phyloP scores from a whole-genome alignment of 1,140 invertebrate species.

The Aphelenchoides avenae region DNA sequence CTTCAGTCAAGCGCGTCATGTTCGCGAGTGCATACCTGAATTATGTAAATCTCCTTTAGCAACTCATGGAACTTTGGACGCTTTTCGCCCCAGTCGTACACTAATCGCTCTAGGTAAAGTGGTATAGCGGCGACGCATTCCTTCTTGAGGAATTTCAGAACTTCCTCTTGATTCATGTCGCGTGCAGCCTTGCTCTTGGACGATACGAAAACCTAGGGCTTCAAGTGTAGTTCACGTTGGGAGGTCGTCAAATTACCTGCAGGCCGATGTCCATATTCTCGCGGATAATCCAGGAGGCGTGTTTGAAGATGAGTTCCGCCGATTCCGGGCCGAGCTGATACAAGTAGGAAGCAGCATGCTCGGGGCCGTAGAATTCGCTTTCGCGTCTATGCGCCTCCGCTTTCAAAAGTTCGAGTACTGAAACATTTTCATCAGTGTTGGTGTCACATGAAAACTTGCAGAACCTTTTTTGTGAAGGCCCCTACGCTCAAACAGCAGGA shows the following conservation, averaged over 20 bases:
- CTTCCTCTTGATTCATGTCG: slow-evolving; percentile 76
- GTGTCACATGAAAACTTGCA: no score
- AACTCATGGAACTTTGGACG: slow-evolving; percentile 83
- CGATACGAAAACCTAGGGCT: slow-evolving; percentile 73
- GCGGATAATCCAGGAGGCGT: slow-evolving; percentile 64
- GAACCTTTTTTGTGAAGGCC: slow-evolving; percentile 76
- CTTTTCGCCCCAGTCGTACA: slow-evolving; percentile 79
- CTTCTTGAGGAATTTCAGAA: slow-evolving; percentile 79
- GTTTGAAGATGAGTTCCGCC: slow-evolving; percentile 85
- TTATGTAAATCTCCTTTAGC: no score
- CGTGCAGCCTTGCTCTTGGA: slow-evolving; percentile 84
- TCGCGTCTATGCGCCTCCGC: slow-evolving; percentile 73
- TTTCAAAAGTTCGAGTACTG: slow-evolving; percentile 78
- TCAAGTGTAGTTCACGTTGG: slow-evolving; percentile 61
- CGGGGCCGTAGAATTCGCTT: slow-evolving; percentile 73
- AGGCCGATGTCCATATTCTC: slow-evolving; percentile 24
- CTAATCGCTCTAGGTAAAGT: slow-evolving; percentile 88
- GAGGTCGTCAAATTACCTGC: slow-evolving; percentile 16
- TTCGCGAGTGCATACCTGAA: no score
- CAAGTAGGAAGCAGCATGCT: slow-evolving; percentile 81
- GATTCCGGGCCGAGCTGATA: slow-evolving; percentile 81
- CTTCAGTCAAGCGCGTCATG: no score
- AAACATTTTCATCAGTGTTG: slow-evolving; percentile 22
- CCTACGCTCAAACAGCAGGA: slow-evolving; percentile 91
- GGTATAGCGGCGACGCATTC: slow-evolving; percentile 77